Evolutionary conservation across 1,140 invertebrate species (phyloP).

Genomic region (Sitophilus oryzae): DNA sequence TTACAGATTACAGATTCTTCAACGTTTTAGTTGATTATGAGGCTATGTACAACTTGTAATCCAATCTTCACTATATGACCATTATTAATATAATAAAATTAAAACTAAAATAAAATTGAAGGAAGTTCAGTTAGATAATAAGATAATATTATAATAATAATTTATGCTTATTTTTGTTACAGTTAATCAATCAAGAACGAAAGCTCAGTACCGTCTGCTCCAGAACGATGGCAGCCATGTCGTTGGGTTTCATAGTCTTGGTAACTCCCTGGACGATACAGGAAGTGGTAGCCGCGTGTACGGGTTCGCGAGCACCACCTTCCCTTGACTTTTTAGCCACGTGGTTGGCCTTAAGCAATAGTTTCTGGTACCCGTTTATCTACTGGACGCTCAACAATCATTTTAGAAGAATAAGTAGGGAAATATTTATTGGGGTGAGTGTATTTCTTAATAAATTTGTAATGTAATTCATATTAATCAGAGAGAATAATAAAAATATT

Average conservation of each 20-base stretch:
- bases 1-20: too few species aligned
- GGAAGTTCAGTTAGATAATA: too few species aligned
- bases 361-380: conserved; percentile 82
- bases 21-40: too few species aligned
- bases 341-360: conserved; percentile 79
- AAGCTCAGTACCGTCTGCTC: conserved; percentile 71
- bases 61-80: too few species aligned
- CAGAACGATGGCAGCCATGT: conserved; percentile 82
- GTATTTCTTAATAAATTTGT: too few species aligned
- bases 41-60: too few species aligned
- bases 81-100: too few species aligned
- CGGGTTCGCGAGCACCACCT: conserved; percentile 70
- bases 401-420: conserved; percentile 70
- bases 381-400: conserved; percentile 82
- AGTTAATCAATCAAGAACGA: conserved; percentile 64
- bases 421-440: conserved; percentile 66
- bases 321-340: conserved; percentile 76
- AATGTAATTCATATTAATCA: too few species aligned
- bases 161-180: conserved; percentile 30
- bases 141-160: background rate
- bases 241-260: conserved; percentile 80
- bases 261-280: conserved; percentile 83
- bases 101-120: too few species aligned
- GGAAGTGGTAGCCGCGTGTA: conserved; percentile 81
- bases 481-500: too few species aligned